Evolutionary conservation across 2,113 vertebrate species (phyloP).

Genomic region (Etheostoma spectabile): DNA sequence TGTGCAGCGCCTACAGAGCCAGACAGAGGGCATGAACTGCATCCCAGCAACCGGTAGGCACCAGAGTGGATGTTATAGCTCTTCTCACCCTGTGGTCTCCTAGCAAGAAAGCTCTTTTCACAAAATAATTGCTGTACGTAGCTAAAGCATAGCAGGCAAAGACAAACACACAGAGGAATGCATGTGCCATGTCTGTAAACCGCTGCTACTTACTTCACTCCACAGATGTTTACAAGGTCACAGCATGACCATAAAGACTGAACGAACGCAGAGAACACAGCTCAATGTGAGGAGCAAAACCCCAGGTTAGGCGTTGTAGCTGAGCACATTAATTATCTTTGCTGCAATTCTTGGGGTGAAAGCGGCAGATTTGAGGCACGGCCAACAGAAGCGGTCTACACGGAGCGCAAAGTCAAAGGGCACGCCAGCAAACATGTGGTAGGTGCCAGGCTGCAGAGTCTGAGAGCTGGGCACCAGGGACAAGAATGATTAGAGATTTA

Average conservation of each 20-base stretch:
- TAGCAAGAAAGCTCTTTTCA: constrained; percentile 35
- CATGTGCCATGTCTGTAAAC: constrained; percentile 40
- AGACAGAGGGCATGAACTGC: constrained; percentile 46
- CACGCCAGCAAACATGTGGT: constrained; percentile 71
- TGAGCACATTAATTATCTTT: constrained; percentile 74
- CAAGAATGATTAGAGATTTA: constrained; percentile 62
- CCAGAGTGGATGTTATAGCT: constrained; percentile 35
- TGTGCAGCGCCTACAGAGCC: constrained; percentile 59
- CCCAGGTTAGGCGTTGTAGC: constrained; percentile 40
- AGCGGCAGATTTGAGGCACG: constrained; percentile 60
- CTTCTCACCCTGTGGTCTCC: constrained; percentile 30
- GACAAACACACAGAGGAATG: constrained; percentile 35
- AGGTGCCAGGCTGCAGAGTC: constrained; percentile 67
- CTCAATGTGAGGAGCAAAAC: constrained; percentile 35
- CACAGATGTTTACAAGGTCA: constrained; percentile 78
- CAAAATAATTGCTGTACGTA: constrained; percentile 47
- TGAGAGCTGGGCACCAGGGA: constrained; percentile 51
- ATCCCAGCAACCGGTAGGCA: constrained; percentile 47
- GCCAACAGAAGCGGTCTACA: constrained; percentile 64
- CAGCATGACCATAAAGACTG: constrained; percentile 48
- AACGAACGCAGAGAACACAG: constrained; percentile 23
- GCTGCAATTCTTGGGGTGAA: constrained; percentile 64
- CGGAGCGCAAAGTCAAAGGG: constrained; percentile 67
- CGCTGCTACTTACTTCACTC: constrained; percentile 46
- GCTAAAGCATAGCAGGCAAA: constrained; percentile 45